Evolutionary conservation across 2,888 invertebrate species (phyloP).

Genomic region (Rhamphomyia laevipes): DNA sequence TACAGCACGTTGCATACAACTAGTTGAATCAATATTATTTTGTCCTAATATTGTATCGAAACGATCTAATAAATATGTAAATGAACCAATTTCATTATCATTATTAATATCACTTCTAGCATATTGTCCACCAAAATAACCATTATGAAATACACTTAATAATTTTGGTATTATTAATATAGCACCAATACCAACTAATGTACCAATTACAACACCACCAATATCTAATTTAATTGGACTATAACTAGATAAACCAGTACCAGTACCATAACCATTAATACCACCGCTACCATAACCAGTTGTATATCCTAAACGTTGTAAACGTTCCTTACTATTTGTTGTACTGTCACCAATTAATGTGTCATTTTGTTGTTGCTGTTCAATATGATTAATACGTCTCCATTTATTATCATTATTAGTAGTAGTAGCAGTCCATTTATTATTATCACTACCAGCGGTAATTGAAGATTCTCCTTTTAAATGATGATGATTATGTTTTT

Average conservation of each 20-base stretch:
- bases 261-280: constrained; percentile 17
- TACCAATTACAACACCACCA: constrained; percentile 69
- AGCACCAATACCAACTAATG: constrained; percentile 68
- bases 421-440: too few relatives aligned
- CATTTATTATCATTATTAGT: too few relatives aligned
- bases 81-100: constrained; percentile 25
- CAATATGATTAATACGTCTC: too few relatives aligned
- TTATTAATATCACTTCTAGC: constrained; percentile 44
- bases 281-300: constrained; percentile 34
- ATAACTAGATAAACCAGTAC: constrained; percentile 46
- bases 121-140: constrained; percentile 47
- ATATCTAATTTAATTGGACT: constrained; percentile 69
- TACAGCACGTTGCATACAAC: constrained; percentile 57
- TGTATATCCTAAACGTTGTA: constrained; percentile 33
- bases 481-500: too few relatives aligned
- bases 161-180: constrained; percentile 69
- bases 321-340: constrained; percentile 29
- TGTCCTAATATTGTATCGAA: constrained; percentile 54
- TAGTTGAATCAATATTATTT: constrained; percentile 59
- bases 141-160: constrained; percentile 56
- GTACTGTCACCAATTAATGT: not conserved
- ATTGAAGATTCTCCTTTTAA: too few relatives aligned
- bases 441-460: too few relatives aligned
- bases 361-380: not conserved
- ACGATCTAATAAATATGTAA: constrained; percentile 51